Evolutionary conservation across 2,797 vertebrate genomes (phyloP).

Genomic region (Chlorospingus flavigularis): DNA sequence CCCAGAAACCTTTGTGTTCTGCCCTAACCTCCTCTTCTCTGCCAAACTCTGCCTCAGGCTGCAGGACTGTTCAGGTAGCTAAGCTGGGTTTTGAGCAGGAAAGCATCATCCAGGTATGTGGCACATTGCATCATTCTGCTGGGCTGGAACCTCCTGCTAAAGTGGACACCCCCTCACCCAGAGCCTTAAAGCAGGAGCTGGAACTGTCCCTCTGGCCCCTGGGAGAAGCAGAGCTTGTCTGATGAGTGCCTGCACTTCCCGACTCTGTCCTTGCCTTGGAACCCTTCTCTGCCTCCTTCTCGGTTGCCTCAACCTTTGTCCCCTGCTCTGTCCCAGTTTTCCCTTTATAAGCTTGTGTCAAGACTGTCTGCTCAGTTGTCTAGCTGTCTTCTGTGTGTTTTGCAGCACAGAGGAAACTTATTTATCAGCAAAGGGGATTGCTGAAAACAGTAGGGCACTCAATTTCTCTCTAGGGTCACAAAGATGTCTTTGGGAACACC

Average conservation of each 20-base stretch:
- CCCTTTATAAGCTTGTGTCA: neutral
- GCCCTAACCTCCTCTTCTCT: neutral
- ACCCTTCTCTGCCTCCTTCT: neutral
- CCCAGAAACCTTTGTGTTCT: neutral
- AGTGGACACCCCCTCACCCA: neutral
- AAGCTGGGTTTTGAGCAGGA: neutral
- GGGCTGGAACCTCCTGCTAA: neutral
- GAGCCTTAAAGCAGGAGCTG: neutral
- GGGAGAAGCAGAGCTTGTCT: neutral
- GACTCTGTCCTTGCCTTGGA: neutral
- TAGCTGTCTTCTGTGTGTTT: neutral
- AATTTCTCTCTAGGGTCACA: neutral
- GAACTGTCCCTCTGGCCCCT: neutral
- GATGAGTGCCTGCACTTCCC: neutral
- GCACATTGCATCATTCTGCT: neutral
- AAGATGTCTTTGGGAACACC: neutral
- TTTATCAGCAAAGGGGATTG: neutral
- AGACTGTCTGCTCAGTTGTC: neutral
- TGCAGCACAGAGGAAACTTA: neutral
- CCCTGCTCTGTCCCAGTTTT: neutral
- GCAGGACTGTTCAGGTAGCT: rapidly evolving
- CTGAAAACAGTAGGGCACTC: neutral
- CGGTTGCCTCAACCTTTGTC: neutral
- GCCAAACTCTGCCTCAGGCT: neutral
- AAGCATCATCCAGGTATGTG: neutral